phyloP scores from a whole-genome alignment of 2,113 vertebrate genomes.

The Atrichornis clamosus region DNA sequence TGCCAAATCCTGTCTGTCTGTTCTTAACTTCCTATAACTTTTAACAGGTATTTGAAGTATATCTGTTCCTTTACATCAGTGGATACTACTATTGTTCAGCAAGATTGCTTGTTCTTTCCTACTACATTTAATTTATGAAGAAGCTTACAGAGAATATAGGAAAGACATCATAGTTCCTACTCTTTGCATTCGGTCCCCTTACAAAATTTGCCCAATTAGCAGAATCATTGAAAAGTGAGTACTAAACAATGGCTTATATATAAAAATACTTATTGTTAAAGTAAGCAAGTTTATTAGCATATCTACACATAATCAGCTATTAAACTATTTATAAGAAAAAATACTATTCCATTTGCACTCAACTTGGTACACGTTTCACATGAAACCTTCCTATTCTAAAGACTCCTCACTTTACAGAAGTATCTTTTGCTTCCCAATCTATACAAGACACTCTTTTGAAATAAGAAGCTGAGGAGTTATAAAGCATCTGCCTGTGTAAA shows the following conservation, averaged over 20 bases:
- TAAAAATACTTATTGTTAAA: background rate
- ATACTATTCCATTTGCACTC: background rate
- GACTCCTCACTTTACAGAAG: background rate
- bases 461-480: slow-evolving; percentile 7
- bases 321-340: background rate
- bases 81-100: background rate
- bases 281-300: background rate
- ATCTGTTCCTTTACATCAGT: background rate
- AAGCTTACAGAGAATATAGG: background rate
- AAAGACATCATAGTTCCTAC: background rate
- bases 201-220: background rate
- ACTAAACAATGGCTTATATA: background rate
- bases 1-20: background rate
- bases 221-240: background rate
- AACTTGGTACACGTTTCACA: background rate
- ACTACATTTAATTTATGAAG: background rate
- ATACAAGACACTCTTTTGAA: background rate
- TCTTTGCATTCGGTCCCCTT: background rate
- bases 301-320: background rate
- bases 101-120: background rate
- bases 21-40: background rate
- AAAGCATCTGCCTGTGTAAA: slow-evolving; percentile 41
- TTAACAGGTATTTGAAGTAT: background rate
- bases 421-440: background rate
- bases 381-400: background rate